A percentile compares a stretch with the other conserved stretches of the same genome.
Evolutionary conservation across 2,797 vertebrate species (phyloP).

Genomic region (Hemitrygon akajei): DNA sequence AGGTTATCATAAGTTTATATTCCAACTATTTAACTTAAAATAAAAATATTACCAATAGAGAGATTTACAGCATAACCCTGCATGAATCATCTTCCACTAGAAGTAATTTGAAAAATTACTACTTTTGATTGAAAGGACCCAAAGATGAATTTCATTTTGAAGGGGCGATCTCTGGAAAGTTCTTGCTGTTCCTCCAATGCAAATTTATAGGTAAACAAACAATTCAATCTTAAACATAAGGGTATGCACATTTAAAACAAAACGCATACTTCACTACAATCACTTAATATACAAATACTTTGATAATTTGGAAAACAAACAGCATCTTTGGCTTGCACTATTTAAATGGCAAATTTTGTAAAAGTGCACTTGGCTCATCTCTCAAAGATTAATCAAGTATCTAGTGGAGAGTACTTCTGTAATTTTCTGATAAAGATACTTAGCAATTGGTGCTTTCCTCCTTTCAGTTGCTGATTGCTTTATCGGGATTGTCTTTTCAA

Average conservation of each 20-base stretch:
- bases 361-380: background rate
- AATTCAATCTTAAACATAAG: background rate
- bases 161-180: too few relatives aligned
- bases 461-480: background rate
- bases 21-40: too few relatives aligned
- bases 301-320: background rate
- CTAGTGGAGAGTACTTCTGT: background rate
- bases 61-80: background rate
- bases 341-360: background rate
- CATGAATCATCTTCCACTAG: background rate
- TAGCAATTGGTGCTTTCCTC: too few relatives aligned
- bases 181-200: too few relatives aligned
- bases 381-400: background rate
- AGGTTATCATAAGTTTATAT: background rate
- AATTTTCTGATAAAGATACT: background rate
- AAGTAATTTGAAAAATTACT: background rate
- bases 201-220: background rate
- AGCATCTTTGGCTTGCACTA: background rate
- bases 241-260: background rate
- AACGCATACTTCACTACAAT: background rate
- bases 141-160: background rate
- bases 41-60: background rate
- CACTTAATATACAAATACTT: background rate
- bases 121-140: background rate
- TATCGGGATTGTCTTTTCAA: background rate